Evolutionary conservation across 2,888 invertebrate species (phyloP).

Genomic region (Hypena proboscidalis): DNA sequence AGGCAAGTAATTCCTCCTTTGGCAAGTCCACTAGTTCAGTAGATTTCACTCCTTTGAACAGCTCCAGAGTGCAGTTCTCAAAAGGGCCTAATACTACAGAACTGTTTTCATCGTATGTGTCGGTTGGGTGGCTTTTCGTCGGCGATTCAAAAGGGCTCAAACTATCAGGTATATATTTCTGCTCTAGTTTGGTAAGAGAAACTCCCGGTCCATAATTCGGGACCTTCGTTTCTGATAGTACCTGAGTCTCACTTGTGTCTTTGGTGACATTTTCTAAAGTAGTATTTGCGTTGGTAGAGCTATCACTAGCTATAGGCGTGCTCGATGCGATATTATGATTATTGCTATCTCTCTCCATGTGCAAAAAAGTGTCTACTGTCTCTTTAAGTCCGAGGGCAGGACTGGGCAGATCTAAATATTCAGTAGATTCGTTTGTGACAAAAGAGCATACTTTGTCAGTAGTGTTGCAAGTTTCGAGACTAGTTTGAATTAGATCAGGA

Average conservation of each 20-base stretch:
- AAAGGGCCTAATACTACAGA: constrained; percentile 86
- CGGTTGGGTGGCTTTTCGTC: constrained; percentile 75
- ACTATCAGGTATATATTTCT: constrained; percentile 62
- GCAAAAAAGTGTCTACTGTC: constrained; percentile 63
- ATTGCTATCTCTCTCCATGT: constrained; percentile 61
- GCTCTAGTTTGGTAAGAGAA: constrained; percentile 61
- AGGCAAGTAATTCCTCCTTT: constrained; percentile 79
- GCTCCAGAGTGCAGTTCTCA: constrained; percentile 82
- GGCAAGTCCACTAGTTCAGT: constrained; percentile 70
- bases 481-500: constrained; percentile 48
- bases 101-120: constrained; percentile 79
- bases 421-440: constrained; percentile 68
- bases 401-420: constrained; percentile 77
- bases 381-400: constrained; percentile 55
- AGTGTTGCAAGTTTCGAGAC: constrained; percentile 43
- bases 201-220: constrained; percentile 54
- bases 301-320: constrained; percentile 70
- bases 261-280: constrained; percentile 51
- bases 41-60: constrained; percentile 80
- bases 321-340: constrained; percentile 56
- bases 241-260: constrained; percentile 41
- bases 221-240: constrained; percentile 55
- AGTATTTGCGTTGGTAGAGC: constrained; percentile 50
- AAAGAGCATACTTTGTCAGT: constrained; percentile 42
- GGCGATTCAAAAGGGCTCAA: constrained; percentile 78